Conservation (phyloP, 1,140 invertebrate species). For the Aphaenogaster rudis region DNA sequence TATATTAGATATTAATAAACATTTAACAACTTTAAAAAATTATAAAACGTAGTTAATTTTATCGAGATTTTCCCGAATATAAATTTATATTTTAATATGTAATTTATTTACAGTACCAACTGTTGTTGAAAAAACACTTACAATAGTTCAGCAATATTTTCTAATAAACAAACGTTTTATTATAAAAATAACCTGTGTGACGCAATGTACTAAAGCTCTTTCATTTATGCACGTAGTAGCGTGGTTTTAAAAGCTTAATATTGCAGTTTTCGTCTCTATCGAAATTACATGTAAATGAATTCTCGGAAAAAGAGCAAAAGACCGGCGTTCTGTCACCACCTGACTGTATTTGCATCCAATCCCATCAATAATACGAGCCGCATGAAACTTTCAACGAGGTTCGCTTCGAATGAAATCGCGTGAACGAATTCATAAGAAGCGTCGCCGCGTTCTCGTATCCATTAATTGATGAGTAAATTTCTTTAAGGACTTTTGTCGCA, state of each 20-base stretch:
- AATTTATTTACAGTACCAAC: neutral
- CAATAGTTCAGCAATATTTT: neutral
- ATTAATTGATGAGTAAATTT: slow-evolving; percentile 47
- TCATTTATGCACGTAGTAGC: slow-evolving; percentile 12
- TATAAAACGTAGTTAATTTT: neutral
- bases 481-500: slow-evolving; percentile 12
- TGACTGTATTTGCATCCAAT: slow-evolving; percentile 51
- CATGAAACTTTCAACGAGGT: slow-evolving; percentile 53
- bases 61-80: neutral
- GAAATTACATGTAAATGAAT: slow-evolving; percentile 60
- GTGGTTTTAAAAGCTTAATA: slow-evolving; percentile 49
- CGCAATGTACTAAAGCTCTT: slow-evolving; percentile 4
- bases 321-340: slow-evolving; percentile 21
- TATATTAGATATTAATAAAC: neutral
- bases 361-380: slow-evolving; percentile 43
- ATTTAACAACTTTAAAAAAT: slow-evolving; percentile 17
- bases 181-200: neutral
- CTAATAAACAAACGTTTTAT: slow-evolving; percentile 47
- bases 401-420: slow-evolving; percentile 23
- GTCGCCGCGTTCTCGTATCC: neutral
- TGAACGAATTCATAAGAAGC: slow-evolving; percentile 42
- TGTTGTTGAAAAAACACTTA: neutral
- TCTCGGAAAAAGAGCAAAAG: slow-evolving; percentile 43
- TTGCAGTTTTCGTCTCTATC: slow-evolving; percentile 42
- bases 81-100: neutral